Conservation (phyloP, 2,113 vertebrate genomes). For the Rallus limicola region DNA sequence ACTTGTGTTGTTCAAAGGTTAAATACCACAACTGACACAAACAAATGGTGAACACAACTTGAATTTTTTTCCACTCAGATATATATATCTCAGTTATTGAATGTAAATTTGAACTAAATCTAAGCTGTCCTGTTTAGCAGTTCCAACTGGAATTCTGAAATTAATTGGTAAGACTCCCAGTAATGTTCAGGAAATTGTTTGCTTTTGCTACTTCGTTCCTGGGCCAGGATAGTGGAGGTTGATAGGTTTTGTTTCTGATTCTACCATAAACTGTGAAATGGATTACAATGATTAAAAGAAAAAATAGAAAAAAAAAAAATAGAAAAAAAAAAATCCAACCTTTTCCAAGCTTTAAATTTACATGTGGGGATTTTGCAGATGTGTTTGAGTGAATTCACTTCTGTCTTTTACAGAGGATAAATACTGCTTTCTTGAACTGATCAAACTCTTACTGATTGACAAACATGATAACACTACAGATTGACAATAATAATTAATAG, state of each 20-base stretch:
- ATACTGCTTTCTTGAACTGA: background rate
- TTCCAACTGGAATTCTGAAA: background rate
- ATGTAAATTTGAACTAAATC: background rate
- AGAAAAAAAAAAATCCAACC: background rate
- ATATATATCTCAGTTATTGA: background rate
- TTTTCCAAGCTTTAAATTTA: background rate
- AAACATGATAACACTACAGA: background rate
- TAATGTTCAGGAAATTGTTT: background rate
- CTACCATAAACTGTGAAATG: background rate
- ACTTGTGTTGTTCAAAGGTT: background rate
- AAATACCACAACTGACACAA: background rate
- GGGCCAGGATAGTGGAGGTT: background rate
- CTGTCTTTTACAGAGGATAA: background rate
- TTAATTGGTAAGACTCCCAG: background rate
- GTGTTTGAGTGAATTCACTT: background rate
- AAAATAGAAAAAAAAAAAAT: background rate
- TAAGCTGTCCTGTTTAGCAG: background rate
- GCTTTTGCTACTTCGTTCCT: background rate
- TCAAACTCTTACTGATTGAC: background rate
- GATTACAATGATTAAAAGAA: background rate
- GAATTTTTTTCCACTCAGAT: background rate
- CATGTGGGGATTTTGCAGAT: background rate
- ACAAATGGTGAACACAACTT: background rate
- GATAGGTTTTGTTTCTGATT: background rate
- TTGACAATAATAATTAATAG: background rate